Evolutionary conservation across 1,140 invertebrate species (phyloP), one percentile per base, ranked within the genome.

Genomic region (Ectropis grisescens): DNA sequence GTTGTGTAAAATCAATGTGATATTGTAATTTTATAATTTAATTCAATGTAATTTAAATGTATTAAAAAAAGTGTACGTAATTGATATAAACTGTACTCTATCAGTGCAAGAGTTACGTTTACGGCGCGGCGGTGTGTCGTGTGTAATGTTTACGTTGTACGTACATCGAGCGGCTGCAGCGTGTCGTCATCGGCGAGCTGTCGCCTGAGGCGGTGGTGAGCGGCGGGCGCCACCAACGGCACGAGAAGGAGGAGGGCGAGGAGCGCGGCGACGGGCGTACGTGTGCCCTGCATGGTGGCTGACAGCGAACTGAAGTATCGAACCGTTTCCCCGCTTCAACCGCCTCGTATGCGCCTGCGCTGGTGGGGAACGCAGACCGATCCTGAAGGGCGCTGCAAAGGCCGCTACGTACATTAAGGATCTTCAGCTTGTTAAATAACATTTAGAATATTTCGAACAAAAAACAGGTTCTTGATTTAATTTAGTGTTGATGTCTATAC

Each of bases 101-200:
- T 12, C 2, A 2, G 27, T n/a, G n/a, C 11, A 3, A 13, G 3
- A n/a, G n/a, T 2, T 6, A 11, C 11, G 7, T 13, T 14, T 15
- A 15, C 12, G 23, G 8, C 23, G 23, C 22, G 25, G 14, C 13
- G 9, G 11, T 13, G 26, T 29, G 15, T 12, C n/a, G n/a, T n/a
- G n/a, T n/a, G n/a, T n/a, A n/a, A n/a, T n/a, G n/a, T n/a, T n/a
- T n/a, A n/a, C n/a, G n/a, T n/a, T n/a, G n/a, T n/a, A n/a, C 46
- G 49, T 43, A 72, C 65, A 36, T 71, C 58, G 33, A 75, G 48
- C 12, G 71, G 71, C 58, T 76, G 71, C 43, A 76, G 50, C 9
- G 58, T 27, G 45, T 70, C 41, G 50, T 72, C 70, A 41, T 64
- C 67, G 33, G 65, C 55, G 29, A 75, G 66, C 37, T 75, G 70